Base-by-base conservation (phyloP, 2,888 invertebrate genomes). In the Acanthosepion pharaonis region DNA sequence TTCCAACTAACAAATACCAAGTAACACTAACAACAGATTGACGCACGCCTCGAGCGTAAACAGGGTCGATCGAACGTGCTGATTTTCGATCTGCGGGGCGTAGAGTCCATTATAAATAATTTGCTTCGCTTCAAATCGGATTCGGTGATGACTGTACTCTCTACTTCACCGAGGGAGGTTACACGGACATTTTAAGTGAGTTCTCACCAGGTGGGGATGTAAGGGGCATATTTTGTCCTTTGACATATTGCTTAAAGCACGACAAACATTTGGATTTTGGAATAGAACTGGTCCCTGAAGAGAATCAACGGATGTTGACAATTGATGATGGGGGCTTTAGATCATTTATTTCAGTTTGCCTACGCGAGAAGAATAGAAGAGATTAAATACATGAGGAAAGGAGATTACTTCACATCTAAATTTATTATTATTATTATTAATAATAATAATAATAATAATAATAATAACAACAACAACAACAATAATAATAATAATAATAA, bases 41-140 rank as follows among this genome's bases (percentile, higher is more conserved):
- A 78, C 78, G 9, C 78, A n/a, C 11, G 78, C 78, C 78, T 15
- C 11, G 5, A 78, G 78, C n/a, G 78, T 78, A n/a, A 78, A 78
- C n/a, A n/a, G 4, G 78, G n/a, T 78, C n/a, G 78, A 78, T 78
- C n/a, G 78, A 78, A 78, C 78, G 78, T n/a, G 78, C 18, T 78
- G 78, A 78, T n/a, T 78, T n/a, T n/a, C 78, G 78, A 78, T n/a
- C 78, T n/a, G 78, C 33, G 78, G 78, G 78, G 78, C n/a, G n/a
- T 33, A 33, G 11, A n/a, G n/a, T 78, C n/a, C n/a, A 78, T 78
- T 78, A 78, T n/a, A 78, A 78, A 78, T 78, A 78, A 78, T 15
- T 78, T 78, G n/a, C n/a, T 78, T 59, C 11, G n/a, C 78, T 78
- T 78, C 78, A 78, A 78, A 78, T n/a, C 59, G 59, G 20, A 20